A percentile compares a stretch with the other conserved stretches of the same genome.
These are phyloP conservation scores for Yponomeuta plumbellus DNA, from an alignment of 2,888 invertebrate species.

Conservation along the genomic window DNA sequence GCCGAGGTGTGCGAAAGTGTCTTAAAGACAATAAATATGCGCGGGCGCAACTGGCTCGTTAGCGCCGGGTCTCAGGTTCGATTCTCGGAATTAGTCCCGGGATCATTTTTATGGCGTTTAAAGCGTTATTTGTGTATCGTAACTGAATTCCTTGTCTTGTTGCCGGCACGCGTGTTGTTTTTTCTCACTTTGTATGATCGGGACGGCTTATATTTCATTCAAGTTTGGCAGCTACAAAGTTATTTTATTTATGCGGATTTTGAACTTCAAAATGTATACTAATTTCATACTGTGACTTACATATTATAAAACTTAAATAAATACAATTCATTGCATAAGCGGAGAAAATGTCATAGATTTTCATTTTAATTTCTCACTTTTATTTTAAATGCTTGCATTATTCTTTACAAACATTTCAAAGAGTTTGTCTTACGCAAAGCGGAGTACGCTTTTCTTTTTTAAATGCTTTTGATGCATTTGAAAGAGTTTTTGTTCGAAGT, in stretches of 20 bases:
- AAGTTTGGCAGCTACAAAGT: neutral
- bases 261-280: too few relatives aligned
- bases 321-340: too few relatives aligned
- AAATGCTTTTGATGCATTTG: too few relatives aligned
- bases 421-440: too few relatives aligned
- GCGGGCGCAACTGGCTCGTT: slow-evolving; percentile 29
- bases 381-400: too few relatives aligned
- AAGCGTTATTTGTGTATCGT: slow-evolving; percentile 12
- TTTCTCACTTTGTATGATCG: neutral
- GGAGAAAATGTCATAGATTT: too few relatives aligned
- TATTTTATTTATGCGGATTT: neutral
- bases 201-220: neutral
- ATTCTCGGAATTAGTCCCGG: slow-evolving; percentile 20
- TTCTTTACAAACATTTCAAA: too few relatives aligned
- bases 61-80: slow-evolving; percentile 26
- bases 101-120: slow-evolving; percentile 14
- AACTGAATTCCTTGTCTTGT: slow-evolving; percentile 3
- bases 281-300: too few relatives aligned
- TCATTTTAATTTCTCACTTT: too few relatives aligned
- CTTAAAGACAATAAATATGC: slow-evolving; percentile 28
- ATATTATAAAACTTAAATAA: too few relatives aligned
- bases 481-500: too few relatives aligned
- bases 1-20: neutral
- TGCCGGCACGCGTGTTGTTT: neutral
- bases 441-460: too few relatives aligned